phyloP scores from a whole-genome alignment of 2,888 invertebrate species.

The Platycnemis pennipes region DNA sequence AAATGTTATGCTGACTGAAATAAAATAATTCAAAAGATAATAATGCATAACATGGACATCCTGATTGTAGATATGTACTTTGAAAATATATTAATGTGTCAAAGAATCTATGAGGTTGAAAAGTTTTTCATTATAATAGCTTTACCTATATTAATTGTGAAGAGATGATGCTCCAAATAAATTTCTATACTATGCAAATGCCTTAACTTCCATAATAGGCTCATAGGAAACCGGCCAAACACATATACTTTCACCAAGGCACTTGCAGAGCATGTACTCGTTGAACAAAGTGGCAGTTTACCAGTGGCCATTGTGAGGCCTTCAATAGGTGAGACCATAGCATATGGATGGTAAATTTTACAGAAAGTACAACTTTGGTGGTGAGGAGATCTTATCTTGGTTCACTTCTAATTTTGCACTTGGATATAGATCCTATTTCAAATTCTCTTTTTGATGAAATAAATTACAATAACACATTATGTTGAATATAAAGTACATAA shows the following conservation, averaged over 20 bases:
- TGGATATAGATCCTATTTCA: background rate
- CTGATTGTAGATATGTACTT: background rate
- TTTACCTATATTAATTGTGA: no score
- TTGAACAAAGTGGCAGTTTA: constrained; percentile 81
- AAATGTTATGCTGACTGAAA: background rate
- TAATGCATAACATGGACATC: background rate
- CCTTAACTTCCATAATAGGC: constrained; percentile 73
- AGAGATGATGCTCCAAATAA: constrained; percentile 59
- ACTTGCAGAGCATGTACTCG: constrained; percentile 84
- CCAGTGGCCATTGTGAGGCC: constrained; percentile 86
- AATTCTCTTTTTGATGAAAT: background rate
- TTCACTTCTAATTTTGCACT: background rate
- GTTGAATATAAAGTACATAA: background rate
- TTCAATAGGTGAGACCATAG: constrained; percentile 81
- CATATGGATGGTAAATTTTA: background rate
- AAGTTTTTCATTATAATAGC: no score
- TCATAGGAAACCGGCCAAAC: constrained; percentile 83
- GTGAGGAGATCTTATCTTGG: background rate
- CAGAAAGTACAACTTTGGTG: background rate
- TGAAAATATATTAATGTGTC: background rate
- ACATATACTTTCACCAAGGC: constrained; percentile 89
- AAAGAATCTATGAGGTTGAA: background rate
- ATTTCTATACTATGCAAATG: background rate
- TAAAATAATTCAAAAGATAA: background rate
- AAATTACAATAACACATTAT: background rate